Conservation (phyloP, 2,888 invertebrate species). For the Globia sparganii region DNA sequence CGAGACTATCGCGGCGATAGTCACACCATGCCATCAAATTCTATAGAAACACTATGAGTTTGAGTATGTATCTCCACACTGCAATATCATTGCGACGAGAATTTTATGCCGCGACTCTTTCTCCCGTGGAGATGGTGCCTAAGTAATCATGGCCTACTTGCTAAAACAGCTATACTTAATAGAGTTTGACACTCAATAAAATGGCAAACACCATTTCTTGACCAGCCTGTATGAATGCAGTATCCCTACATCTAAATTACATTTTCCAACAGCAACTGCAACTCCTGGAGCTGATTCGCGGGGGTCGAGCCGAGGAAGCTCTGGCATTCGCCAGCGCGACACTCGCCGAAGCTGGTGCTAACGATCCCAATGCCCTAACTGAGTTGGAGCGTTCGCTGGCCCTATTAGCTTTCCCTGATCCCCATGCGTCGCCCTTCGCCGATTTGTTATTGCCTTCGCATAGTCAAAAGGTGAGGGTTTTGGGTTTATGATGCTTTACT, state of each 20-base stretch:
- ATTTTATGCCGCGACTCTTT: background rate
- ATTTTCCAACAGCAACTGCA: conserved; percentile 94
- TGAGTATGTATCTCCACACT: background rate
- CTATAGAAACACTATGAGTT: background rate
- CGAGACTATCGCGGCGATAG: background rate
- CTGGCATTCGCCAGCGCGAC: conserved; percentile 97
- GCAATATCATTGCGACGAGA: background rate
- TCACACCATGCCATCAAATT: background rate
- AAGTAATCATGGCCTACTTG: background rate
- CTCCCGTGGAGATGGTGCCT: background rate
- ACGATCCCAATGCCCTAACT: conserved; percentile 92
- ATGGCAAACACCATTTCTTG: background rate
- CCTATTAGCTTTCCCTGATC: conserved; percentile 98
- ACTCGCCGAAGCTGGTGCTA: conserved; percentile 96
- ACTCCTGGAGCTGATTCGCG: conserved; percentile 96
- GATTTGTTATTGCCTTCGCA: conserved; percentile 98
- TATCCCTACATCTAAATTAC: background rate
- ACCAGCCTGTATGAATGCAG: background rate
- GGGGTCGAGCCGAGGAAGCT: conserved; percentile 96
- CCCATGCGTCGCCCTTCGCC: conserved; percentile 98
- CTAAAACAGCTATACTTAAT: background rate
- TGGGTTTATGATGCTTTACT: background rate
- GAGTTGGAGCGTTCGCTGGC: conserved; percentile 98
- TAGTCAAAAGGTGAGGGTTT: conserved; percentile 94
- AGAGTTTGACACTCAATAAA: background rate